Percentiles rank a stretch among this genome's conserved stretches.
These are phyloP conservation scores for Notodonta dromedarius DNA, from an alignment of 2,888 invertebrate species.

Conservation along the genomic window DNA sequence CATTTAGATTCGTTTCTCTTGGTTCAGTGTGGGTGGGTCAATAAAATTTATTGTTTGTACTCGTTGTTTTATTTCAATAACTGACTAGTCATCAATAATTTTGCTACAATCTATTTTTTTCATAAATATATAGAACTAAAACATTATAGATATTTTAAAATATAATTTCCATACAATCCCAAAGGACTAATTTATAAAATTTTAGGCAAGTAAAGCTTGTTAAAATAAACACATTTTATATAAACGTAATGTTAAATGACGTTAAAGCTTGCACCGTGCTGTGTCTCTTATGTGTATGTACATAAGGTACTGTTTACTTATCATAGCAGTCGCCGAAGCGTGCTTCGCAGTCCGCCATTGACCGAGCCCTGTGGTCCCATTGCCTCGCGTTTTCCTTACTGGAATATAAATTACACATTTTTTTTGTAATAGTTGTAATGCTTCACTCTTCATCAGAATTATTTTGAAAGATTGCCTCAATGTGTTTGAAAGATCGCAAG, in stretches of 20 bases:
- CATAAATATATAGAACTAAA: too few relatives aligned
- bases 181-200: too few relatives aligned
- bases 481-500: too few relatives aligned
- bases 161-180: too few relatives aligned
- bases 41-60: constrained; percentile 57
- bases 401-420: constrained; percentile 13
- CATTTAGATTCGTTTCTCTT: constrained; percentile 50
- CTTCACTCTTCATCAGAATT: too few relatives aligned
- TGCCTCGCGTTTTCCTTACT: constrained; percentile 75
- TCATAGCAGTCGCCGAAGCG: constrained; percentile 61
- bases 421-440: too few relatives aligned
- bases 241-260: neutral
- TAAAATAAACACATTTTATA: neutral
- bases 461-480: too few relatives aligned
- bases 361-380: constrained; percentile 71
- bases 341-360: constrained; percentile 57
- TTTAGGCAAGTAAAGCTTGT: neutral
- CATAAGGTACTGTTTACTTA: constrained; percentile 17
- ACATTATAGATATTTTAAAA: too few relatives aligned
- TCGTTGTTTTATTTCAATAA: constrained; percentile 12
- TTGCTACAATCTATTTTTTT: too few relatives aligned
- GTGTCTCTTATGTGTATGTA: neutral
- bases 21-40: constrained; percentile 29
- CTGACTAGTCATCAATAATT: too few relatives aligned
- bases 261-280: neutral